Evolutionary conservation across 92 coral and sea anemone species (phyloP).

Genomic region (Muricea muricata): DNA sequence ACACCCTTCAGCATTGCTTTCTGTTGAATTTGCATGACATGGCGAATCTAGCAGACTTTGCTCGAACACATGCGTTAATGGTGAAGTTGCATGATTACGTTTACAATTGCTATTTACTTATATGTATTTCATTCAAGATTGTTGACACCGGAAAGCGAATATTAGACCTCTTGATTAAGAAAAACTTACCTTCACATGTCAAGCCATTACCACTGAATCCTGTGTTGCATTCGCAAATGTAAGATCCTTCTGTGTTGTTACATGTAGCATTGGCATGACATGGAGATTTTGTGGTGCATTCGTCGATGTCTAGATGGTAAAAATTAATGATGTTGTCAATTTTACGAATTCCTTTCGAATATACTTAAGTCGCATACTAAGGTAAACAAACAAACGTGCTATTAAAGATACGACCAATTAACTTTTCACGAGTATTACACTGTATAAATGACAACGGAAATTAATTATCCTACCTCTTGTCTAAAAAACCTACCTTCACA

Average conservation of each 20-base stretch:
- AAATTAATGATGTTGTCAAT: no score
- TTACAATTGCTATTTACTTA: no score
- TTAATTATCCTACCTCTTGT: neutral
- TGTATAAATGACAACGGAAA: no score
- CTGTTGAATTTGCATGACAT: no score
- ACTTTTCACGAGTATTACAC: no score
- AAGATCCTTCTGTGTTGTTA: slow-evolving; percentile 7
- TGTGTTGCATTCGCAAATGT: neutral
- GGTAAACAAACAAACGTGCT: no score
- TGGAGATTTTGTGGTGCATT: neutral
- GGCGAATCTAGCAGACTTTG: no score
- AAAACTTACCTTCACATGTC: neutral
- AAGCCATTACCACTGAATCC: neutral
- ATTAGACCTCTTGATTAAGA: neutral
- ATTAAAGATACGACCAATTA: no score
- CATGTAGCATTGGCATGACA: slow-evolving; percentile 29
- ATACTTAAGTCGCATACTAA: no score
- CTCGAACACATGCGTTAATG: no score
- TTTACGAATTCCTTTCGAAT: no score
- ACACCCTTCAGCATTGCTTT: no score
- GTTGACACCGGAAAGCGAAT: neutral
- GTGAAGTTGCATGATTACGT: neutral
- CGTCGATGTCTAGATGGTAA: slow-evolving; percentile 4
- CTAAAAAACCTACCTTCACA: neutral
- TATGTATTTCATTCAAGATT: neutral